These are phyloP conservation scores for Copidosoma floridanum DNA, from an alignment of 1,140 invertebrate genomes.

Conservation along the genomic window DNA sequence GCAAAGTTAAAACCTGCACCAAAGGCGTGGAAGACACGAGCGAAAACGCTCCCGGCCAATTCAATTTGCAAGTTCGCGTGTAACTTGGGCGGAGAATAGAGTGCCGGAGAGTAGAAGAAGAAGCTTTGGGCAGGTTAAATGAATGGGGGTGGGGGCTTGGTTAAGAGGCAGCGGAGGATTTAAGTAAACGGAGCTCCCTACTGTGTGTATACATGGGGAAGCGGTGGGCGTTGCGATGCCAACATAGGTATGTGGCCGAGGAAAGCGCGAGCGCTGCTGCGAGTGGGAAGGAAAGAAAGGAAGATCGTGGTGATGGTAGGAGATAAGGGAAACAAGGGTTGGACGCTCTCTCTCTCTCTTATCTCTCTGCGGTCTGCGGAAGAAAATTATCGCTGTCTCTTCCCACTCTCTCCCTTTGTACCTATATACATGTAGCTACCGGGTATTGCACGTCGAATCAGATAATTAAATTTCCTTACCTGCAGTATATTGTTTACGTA, in stretches of 20 bases:
- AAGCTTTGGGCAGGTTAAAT: not conserved
- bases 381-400: slow-evolving; percentile 44
- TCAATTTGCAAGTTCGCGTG: slow-evolving; percentile 34
- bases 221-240: not conserved
- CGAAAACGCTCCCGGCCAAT: slow-evolving; percentile 37
- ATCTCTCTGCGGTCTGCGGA: slow-evolving; percentile 34
- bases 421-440: too few relatives aligned
- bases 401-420: too few relatives aligned
- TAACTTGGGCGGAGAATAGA: not conserved
- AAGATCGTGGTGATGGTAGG: not conserved
- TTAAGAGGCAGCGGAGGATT: slow-evolving; percentile 15
- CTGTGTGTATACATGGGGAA: slow-evolving; percentile 2
- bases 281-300: not conserved
- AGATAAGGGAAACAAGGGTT: not conserved
- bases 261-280: not conserved
- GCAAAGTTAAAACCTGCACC: too few relatives aligned
- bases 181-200: slow-evolving; percentile 30
- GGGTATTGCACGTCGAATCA: slow-evolving; percentile 39
- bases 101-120: not conserved
- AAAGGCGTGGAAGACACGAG: too few relatives aligned
- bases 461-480: slow-evolving; percentile 43
- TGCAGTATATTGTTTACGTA: too few relatives aligned
- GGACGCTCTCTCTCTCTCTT: too few relatives aligned
- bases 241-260: too few relatives aligned
- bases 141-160: not conserved